Evolutionary conservation across 2,113 vertebrate species (phyloP).

Genomic region (Sceloporus tristichus): DNA sequence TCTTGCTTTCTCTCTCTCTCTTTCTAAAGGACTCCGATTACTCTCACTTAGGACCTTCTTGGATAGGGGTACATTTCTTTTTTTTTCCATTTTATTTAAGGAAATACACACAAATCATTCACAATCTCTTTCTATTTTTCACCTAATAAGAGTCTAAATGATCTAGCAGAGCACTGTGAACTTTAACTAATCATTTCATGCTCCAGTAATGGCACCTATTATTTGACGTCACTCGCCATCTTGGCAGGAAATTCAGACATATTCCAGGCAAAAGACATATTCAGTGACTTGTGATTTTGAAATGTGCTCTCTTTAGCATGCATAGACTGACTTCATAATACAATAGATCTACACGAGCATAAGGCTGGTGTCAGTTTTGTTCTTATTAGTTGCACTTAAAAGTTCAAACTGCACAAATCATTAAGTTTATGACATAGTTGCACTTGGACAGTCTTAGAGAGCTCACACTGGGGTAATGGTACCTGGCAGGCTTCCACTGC

Average conservation of each 20-base stretch:
- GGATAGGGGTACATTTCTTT: constrained; percentile 41
- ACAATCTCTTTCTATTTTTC: constrained; percentile 48
- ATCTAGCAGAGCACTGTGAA: constrained; percentile 65
- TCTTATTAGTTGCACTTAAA: constrained; percentile 25
- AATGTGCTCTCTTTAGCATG: constrained; percentile 50
- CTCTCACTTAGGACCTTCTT: constrained; percentile 6
- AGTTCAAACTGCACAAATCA: constrained; percentile 16
- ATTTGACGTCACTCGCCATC: constrained; percentile 64
- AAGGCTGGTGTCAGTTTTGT: not conserved
- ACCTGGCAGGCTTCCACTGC: not conserved
- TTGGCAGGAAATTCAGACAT: constrained; percentile 61
- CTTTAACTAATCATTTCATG: constrained; percentile 70
- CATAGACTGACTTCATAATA: not conserved
- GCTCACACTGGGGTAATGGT: not conserved
- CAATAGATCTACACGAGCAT: constrained; percentile 32
- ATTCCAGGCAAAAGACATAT: constrained; percentile 58
- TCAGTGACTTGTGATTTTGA: constrained; percentile 65
- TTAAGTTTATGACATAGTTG: not conserved
- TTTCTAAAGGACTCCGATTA: too few species aligned
- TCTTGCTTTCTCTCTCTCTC: too few species aligned
- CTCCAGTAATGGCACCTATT: constrained; percentile 65
- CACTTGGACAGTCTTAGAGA: not conserved
- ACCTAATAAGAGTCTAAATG: constrained; percentile 62
- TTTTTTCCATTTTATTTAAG: constrained; percentile 32
- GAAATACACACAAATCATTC: constrained; percentile 40